These are phyloP conservation scores for Falco punctatus DNA, from an alignment of 2,113 vertebrate species.

Conservation along the genomic window DNA sequence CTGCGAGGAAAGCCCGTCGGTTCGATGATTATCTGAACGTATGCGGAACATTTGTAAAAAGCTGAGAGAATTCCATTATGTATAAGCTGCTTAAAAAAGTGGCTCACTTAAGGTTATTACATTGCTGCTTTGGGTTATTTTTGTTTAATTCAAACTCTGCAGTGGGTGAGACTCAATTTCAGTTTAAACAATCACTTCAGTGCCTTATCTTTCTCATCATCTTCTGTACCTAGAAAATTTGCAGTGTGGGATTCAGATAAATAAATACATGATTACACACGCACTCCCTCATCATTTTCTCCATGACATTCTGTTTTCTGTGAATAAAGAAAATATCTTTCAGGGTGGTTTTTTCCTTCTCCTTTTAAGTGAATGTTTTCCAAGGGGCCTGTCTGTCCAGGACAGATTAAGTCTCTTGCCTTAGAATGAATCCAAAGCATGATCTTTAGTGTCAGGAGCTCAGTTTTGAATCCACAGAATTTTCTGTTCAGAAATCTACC, in stretches of 20 bases:
- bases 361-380: conserved; percentile 27
- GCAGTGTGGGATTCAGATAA: conserved; percentile 47
- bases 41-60: conserved; percentile 56
- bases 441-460: conserved; percentile 23
- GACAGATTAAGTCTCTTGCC: conserved; percentile 37
- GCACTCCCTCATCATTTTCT: conserved; percentile 32
- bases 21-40: conserved; percentile 59
- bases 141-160: conserved; percentile 69
- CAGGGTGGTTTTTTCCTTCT: background rate
- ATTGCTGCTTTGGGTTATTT: conserved; percentile 66
- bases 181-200: conserved; percentile 71
- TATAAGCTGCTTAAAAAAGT: conserved; percentile 65
- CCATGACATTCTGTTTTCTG: conserved; percentile 45
- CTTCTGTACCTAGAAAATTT: conserved; percentile 51
- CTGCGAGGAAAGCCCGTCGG: conserved; percentile 15
- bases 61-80: conserved; percentile 68
- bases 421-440: conserved; percentile 27
- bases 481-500: background rate
- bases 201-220: conserved; percentile 65
- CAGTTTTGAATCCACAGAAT: background rate
- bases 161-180: conserved; percentile 67
- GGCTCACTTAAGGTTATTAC: conserved; percentile 69
- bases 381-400: conserved; percentile 18
- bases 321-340: conserved; percentile 57
- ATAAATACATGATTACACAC: conserved; percentile 61